Evolutionary conservation across 2,797 vertebrate genomes (phyloP).

Genomic region (Macrochelys suwanniensis): DNA sequence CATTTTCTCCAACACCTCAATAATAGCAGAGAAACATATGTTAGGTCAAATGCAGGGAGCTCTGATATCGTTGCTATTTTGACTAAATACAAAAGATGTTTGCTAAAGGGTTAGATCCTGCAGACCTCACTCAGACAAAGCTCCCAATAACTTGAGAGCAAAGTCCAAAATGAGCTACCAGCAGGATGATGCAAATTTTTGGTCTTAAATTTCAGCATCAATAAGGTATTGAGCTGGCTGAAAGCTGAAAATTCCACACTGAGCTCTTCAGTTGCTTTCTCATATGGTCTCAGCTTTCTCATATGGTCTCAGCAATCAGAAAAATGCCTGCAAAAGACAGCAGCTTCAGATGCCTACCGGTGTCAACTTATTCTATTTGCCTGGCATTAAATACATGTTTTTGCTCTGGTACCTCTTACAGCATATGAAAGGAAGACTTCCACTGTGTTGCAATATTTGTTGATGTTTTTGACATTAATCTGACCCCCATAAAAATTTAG

Average conservation of each 20-base stretch:
- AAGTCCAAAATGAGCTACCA: background rate
- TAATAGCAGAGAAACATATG: background rate
- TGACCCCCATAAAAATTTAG: background rate
- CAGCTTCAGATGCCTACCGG: background rate
- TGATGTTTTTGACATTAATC: background rate
- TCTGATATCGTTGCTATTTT: background rate
- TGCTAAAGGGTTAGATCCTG: background rate
- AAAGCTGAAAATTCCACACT: background rate
- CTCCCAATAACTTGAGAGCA: background rate
- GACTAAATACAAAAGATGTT: background rate
- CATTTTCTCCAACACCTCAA: background rate
- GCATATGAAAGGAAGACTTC: background rate
- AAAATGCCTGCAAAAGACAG: constrained; percentile 18
- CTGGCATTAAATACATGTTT: background rate
- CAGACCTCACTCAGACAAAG: background rate
- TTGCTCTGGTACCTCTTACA: background rate
- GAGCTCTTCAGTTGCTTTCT: background rate
- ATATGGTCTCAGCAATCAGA: background rate
- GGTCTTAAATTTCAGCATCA: background rate
- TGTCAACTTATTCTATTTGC: background rate
- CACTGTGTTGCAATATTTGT: background rate
- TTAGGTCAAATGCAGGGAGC: background rate
- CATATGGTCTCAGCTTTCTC: constrained; percentile 1
- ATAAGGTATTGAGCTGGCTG: background rate
- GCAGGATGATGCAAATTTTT: background rate